Evolutionary conservation across 2,888 invertebrate species (phyloP).

Genomic region (Noctua pronuba): DNA sequence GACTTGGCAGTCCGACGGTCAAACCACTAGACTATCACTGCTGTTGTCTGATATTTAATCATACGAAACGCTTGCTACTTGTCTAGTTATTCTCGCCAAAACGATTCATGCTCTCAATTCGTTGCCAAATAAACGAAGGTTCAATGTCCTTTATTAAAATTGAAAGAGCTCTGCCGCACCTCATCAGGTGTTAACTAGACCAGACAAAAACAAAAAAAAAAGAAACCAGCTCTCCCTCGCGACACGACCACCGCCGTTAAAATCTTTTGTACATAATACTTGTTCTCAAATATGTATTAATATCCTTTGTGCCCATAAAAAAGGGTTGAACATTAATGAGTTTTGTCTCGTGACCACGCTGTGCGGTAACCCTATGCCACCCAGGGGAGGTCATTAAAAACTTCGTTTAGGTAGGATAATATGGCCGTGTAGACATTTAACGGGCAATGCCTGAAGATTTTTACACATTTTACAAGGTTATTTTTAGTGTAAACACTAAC

Average conservation of each 20-base stretch:
- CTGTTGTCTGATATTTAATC: too few relatives aligned
- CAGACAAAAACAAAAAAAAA: slow-evolving; percentile 39
- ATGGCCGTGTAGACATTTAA: slow-evolving; percentile 59
- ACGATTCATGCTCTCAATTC: not conserved
- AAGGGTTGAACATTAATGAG: slow-evolving; percentile 76
- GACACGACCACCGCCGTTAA: slow-evolving; percentile 55
- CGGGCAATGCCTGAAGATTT: slow-evolving; percentile 54
- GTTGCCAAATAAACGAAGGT: not conserved
- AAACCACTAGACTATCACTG: too few relatives aligned
- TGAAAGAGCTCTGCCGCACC: not conserved
- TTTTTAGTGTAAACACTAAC: slow-evolving; percentile 13
- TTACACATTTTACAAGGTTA: slow-evolving; percentile 40
- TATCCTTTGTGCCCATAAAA: slow-evolving; percentile 71
- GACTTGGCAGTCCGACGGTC: too few relatives aligned
- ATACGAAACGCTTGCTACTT: not conserved
- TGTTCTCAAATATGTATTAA: slow-evolving; percentile 73
- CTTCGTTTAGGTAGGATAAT: slow-evolving; percentile 68
- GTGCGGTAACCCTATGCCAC: slow-evolving; percentile 63
- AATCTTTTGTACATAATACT: slow-evolving; percentile 65
- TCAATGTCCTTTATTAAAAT: not conserved
- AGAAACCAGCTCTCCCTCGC: slow-evolving; percentile 22
- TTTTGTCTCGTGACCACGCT: slow-evolving; percentile 72
- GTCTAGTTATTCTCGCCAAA: accelerated
- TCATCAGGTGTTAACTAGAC: slow-evolving; percentile 10
- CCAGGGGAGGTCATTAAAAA: slow-evolving; percentile 76